phyloP scores from a whole-genome alignment of 2,113 vertebrate genomes.

The Eublepharis macularius region DNA sequence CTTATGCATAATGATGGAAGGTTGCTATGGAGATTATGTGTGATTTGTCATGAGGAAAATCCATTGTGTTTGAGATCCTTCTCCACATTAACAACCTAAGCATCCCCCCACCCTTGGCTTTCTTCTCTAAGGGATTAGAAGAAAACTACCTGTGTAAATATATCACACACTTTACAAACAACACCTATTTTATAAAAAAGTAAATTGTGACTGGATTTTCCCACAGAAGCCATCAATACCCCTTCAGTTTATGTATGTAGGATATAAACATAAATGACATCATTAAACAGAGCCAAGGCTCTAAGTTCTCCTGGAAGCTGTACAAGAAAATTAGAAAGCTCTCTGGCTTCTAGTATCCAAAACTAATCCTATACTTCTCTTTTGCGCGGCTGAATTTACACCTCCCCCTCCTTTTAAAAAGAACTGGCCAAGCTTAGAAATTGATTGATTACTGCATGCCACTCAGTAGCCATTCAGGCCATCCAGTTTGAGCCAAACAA shows the following conservation, averaged over 20 bases:
- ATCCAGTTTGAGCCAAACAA: constrained; percentile 32
- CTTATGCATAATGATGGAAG: constrained; percentile 68
- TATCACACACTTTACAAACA: constrained; percentile 41
- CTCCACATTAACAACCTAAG: constrained; percentile 54
- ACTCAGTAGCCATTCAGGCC: constrained; percentile 28
- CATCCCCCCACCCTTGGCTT: constrained; percentile 39
- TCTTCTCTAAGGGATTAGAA: neutral
- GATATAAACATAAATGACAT: neutral
- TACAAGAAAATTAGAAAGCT: neutral
- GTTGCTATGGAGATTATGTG: constrained; percentile 76
- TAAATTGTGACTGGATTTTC: neutral
- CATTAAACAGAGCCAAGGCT: neutral
- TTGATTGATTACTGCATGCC: constrained; percentile 45
- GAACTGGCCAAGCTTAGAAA: neutral
- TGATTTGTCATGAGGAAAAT: constrained; percentile 77
- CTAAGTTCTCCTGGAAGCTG: neutral
- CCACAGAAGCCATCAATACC: neutral
- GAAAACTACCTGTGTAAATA: constrained; percentile 47
- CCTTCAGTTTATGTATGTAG: neutral
- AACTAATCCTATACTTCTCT: neutral
- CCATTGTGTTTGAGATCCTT: constrained; percentile 70
- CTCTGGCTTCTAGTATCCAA: neutral
- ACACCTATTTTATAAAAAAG: constrained; percentile 46
- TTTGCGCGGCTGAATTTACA: neutral
- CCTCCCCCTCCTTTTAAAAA: neutral